Evolutionary conservation across 2,113 vertebrate genomes (phyloP).

Genomic region (Caranx ignobilis): DNA sequence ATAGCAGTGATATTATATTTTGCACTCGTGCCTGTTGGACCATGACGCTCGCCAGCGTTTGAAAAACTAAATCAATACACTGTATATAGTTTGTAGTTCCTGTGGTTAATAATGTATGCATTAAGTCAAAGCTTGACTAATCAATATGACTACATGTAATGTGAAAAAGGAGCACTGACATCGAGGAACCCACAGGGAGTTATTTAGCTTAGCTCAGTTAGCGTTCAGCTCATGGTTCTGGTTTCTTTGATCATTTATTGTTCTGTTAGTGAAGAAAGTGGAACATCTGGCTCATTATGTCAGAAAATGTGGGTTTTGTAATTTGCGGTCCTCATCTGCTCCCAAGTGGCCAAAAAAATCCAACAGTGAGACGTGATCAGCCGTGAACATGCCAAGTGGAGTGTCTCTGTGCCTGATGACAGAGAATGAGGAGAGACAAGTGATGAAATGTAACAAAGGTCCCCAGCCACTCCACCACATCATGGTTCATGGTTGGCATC

Average conservation of each 20-base stretch:
- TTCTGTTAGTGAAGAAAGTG: background rate
- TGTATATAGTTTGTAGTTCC: background rate
- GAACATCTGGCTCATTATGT: background rate
- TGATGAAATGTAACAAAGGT: background rate
- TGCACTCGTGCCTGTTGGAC: background rate
- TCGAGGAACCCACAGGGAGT: background rate
- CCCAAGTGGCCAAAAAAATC: slow-evolving; percentile 3
- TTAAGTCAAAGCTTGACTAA: slow-evolving; percentile 11
- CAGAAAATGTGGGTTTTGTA: background rate
- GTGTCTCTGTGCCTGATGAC: too few relatives aligned
- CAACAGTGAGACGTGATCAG: background rate
- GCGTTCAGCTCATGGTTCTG: background rate
- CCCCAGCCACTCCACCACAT: background rate
- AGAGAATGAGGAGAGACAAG: background rate
- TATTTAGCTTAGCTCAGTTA: background rate
- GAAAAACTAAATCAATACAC: slow-evolving; percentile 41
- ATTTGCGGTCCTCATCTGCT: background rate
- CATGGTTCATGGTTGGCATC: background rate
- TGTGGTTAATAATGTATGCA: slow-evolving; percentile 15
- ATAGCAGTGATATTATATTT: slow-evolving; percentile 5
- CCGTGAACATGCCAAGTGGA: too few relatives aligned
- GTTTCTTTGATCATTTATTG: too few relatives aligned
- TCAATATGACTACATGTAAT: slow-evolving; percentile 12
- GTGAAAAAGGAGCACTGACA: background rate
- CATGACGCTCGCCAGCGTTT: slow-evolving; percentile 11